Evolutionary conservation across 1,140 invertebrate genomes (phyloP).

Genomic region (Aphidius ervi): DNA sequence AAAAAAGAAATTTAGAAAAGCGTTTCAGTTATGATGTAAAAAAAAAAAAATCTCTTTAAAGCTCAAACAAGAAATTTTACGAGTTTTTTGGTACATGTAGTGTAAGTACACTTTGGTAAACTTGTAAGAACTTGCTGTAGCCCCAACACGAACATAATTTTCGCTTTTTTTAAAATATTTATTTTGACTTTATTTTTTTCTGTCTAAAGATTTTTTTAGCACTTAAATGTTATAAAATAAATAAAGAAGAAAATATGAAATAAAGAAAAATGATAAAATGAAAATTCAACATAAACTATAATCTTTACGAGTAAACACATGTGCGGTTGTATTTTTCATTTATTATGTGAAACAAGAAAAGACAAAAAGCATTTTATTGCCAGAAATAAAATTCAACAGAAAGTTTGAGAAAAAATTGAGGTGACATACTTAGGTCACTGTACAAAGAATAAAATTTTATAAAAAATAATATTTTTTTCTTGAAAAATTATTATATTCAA

Average conservation of each 20-base stretch:
- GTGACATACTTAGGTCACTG: too few species aligned
- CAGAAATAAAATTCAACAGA: slow-evolving; percentile 11
- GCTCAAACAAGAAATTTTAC: slow-evolving; percentile 17
- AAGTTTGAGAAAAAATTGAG: neutral
- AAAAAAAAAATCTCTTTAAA: slow-evolving; percentile 10
- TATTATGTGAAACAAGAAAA: slow-evolving; percentile 14
- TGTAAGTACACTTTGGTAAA: too few species aligned
- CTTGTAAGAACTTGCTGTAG: too few species aligned
- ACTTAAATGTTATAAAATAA: neutral
- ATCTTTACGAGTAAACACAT: slow-evolving; percentile 19
- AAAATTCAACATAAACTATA: too few species aligned
- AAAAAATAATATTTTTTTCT: too few species aligned
- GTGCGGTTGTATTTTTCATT: slow-evolving; percentile 21
- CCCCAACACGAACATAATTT: too few species aligned
- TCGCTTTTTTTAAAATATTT: too few species aligned
- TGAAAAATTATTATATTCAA: too few species aligned
- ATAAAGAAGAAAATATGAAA: neutral
- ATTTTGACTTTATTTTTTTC: too few species aligned
- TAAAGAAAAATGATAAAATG: too few species aligned
- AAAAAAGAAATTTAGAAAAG: slow-evolving; percentile 5
- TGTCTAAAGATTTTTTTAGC: too few species aligned
- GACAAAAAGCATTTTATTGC: slow-evolving; percentile 14
- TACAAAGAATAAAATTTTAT: too few species aligned
- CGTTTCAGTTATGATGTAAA: slow-evolving; percentile 9
- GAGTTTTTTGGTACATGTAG: neutral